Evolutionary conservation across 2,113 vertebrate genomes (phyloP), one percentile per base, ranked within the genome.

Genomic region (Callipepla californica): DNA sequence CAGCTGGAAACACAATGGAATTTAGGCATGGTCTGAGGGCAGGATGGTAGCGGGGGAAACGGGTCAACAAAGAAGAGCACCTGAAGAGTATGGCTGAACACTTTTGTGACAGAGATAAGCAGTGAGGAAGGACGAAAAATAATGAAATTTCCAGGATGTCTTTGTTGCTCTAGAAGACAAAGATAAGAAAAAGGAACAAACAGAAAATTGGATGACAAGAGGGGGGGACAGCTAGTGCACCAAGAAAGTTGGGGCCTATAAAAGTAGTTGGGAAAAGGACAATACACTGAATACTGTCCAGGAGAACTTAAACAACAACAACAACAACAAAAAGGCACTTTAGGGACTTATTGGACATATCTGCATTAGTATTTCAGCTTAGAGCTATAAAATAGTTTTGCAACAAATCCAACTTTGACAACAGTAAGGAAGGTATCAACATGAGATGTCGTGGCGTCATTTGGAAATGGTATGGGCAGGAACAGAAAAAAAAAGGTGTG

Each of bases 1-100:
- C 80, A 90, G 88, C 88, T 92, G 90, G 92, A 93, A 94, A 92
- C 55, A 70, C 13, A 51, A 47, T 17, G 67, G 90, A 95, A 57
- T 80, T 91, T 76, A 88, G 72, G 73, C 11, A 9, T 75, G 72
- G 74, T 13, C 40, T 1, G 0, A 88, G 73, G 61, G 74, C n/a
- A 91, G 51, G 38, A 67, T 50, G 73, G 87, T 17, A 88, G 9
- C 7, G 18, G 79, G 51, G 21, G 63, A 77, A 65, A 63, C 50
- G 10, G 28, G 66, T 69, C 6, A 3, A 42, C 36, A 80, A 76
- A 89, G 26, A 51, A 72, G 25, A 63, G 30, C 25, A 70, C 59
- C 23, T 38, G 59, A 77, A 3, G 2, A 76, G 13, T 38, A 66
- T n/a, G 42, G 25, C 19, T 47, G 19, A 89, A 83, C 9, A 44